Conservation (phyloP, 2,797 vertebrate genomes). For the Pseudochirops cupreus region DNA sequence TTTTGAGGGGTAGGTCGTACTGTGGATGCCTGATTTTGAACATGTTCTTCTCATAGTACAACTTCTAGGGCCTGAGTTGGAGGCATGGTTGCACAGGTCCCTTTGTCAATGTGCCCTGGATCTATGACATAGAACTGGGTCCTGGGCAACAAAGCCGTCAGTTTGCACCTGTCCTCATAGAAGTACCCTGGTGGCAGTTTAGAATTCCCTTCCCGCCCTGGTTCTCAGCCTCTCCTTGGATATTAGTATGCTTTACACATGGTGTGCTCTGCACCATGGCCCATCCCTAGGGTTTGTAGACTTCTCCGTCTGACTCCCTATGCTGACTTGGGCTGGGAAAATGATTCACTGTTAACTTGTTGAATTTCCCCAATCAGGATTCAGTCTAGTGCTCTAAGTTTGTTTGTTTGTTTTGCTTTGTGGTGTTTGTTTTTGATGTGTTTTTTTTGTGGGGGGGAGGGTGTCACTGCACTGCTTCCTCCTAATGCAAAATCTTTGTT, state of each 20-base stretch:
- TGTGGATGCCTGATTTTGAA: neutral
- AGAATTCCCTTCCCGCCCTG: neutral
- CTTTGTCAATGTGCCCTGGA: neutral
- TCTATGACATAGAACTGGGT: neutral
- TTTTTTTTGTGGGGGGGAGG: neutral
- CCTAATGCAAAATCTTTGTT: neutral
- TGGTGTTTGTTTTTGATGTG: no score
- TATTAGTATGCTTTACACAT: neutral
- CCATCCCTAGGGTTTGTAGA: neutral
- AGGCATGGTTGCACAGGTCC: neutral
- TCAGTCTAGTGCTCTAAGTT: neutral
- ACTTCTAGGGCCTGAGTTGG: neutral
- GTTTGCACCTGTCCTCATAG: neutral
- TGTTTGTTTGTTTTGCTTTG: neutral
- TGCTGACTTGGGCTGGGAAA: neutral
- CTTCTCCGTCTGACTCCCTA: neutral
- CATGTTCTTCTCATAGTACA: neutral
- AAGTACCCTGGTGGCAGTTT: neutral
- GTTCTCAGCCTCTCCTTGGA: neutral
- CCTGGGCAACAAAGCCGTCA: neutral
- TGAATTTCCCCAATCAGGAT: neutral
- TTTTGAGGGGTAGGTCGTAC: neutral
- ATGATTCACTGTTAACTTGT: neutral
- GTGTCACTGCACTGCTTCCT: neutral
- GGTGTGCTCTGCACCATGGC: neutral